These are phyloP conservation scores for Rousettus leschenaultii DNA, from an alignment of 2,113 vertebrate genomes.

Conservation along the genomic window DNA sequence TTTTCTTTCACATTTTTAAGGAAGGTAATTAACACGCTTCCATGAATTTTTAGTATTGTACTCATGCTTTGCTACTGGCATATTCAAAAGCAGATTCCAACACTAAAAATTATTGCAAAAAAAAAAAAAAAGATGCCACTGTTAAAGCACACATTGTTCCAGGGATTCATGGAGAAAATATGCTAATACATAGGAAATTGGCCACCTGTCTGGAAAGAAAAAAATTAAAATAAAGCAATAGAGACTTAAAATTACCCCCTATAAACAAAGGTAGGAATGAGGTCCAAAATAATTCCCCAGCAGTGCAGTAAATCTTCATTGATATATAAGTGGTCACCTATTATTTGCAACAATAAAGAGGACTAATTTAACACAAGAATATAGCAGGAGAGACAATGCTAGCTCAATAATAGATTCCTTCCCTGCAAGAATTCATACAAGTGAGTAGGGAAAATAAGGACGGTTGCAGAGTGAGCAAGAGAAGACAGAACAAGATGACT, in stretches of 20 bases:
- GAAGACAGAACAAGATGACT: conserved; percentile 27
- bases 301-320: conserved; percentile 65
- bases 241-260: conserved; percentile 44
- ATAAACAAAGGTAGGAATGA: conserved; percentile 62
- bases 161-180: conserved; percentile 47
- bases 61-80: conserved; percentile 33
- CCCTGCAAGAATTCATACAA: conserved; percentile 58
- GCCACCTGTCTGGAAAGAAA: conserved; percentile 48
- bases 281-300: conserved; percentile 47
- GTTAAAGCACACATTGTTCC: conserved; percentile 8
- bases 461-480: neutral
- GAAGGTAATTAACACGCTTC: conserved; percentile 57
- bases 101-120: neutral
- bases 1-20: neutral
- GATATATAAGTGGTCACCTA: conserved; percentile 59
- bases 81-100: conserved; percentile 56
- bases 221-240: conserved; percentile 42
- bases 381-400: conserved; percentile 54
- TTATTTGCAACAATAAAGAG: conserved; percentile 68
- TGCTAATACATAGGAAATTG: conserved; percentile 42
- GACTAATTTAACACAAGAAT: conserved; percentile 73
- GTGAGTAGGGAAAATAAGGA: conserved; percentile 46
- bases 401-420: conserved; percentile 69
- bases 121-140: conserved; percentile 29
- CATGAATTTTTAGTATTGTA: conserved; percentile 14